Evolutionary conservation across 2,888 invertebrate species (phyloP).

Genomic region (Linnaemya vulpina): DNA sequence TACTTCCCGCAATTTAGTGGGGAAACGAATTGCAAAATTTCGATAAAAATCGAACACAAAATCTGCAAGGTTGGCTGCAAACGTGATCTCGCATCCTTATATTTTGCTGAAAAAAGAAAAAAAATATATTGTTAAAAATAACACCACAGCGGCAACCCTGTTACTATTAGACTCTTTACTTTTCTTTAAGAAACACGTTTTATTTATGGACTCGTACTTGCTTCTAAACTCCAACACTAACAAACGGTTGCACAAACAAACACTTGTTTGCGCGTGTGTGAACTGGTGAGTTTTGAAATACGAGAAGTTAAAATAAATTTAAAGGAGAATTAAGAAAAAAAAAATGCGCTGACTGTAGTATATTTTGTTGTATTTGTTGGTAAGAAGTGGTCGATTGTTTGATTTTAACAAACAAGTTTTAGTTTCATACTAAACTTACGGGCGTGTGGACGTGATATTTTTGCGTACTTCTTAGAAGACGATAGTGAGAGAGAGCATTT

Average conservation of each 20-base stretch:
- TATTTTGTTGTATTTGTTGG: slow-evolving; percentile 57
- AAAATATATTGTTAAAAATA: neutral
- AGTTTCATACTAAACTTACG: slow-evolving; percentile 77
- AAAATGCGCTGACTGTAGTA: slow-evolving; percentile 27
- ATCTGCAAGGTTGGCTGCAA: too few species aligned
- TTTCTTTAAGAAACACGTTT: slow-evolving; percentile 60
- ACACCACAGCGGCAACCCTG: neutral
- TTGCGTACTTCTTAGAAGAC: slow-evolving; percentile 11
- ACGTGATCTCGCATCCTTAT: too few species aligned
- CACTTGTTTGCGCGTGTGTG: slow-evolving; percentile 50
- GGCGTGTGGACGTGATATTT: slow-evolving; percentile 76
- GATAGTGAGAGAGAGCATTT: slow-evolving; percentile 5
- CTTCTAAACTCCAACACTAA: slow-evolving; percentile 54
- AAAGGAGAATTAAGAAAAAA: slow-evolving; percentile 6
- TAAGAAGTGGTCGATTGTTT: slow-evolving; percentile 54
- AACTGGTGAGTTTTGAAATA: slow-evolving; percentile 46
- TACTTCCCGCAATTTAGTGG: too few species aligned
- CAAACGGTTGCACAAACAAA: slow-evolving; percentile 32
- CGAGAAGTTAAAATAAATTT: slow-evolving; percentile 39
- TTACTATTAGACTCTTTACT: neutral
- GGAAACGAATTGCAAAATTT: too few species aligned
- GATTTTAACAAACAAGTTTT: slow-evolving; percentile 77
- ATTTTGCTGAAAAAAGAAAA: neutral
- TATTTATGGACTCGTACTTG: slow-evolving; percentile 33
- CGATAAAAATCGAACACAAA: too few species aligned